phyloP scores from a whole-genome alignment of 2,113 vertebrate species.

The Lasiurus borealis region DNA sequence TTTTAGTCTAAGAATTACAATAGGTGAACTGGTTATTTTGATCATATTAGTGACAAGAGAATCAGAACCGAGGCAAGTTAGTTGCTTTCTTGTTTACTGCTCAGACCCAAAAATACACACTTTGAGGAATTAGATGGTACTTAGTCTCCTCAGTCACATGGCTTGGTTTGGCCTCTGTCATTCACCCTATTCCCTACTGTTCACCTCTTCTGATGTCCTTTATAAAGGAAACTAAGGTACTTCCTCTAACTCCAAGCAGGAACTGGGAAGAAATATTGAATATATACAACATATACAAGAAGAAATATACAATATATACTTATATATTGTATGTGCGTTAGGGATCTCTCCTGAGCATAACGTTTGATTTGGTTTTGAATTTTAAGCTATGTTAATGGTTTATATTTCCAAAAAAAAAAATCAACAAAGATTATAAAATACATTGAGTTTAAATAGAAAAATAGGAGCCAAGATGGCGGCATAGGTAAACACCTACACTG shows the following conservation, averaged over 20 bases:
- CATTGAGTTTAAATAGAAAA: constrained; percentile 26
- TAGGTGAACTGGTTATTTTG: not conserved
- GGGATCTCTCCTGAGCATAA: not conserved
- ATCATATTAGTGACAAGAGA: constrained; percentile 23
- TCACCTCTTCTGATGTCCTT: not conserved
- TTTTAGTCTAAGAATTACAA: not conserved
- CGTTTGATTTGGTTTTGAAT: constrained; percentile 59
- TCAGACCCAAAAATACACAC: not conserved
- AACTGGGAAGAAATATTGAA: not conserved
- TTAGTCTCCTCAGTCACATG: not conserved
- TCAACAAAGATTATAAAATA: not conserved
- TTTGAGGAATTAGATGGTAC: not conserved
- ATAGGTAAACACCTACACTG: no score
- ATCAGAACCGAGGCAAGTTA: not conserved
- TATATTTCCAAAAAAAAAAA: constrained; percentile 1
- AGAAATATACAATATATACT: no score
- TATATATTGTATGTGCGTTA: not conserved
- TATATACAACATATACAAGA: no score
- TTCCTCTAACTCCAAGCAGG: not conserved
- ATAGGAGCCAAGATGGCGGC: no score
- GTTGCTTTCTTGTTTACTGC: not conserved
- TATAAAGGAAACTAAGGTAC: not conserved
- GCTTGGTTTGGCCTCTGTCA: not conserved
- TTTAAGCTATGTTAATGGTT: not conserved
- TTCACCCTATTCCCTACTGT: not conserved